Base-by-base conservation (phyloP, 2,888 invertebrate species). In the Caenorhabditis zanzibari region DNA sequence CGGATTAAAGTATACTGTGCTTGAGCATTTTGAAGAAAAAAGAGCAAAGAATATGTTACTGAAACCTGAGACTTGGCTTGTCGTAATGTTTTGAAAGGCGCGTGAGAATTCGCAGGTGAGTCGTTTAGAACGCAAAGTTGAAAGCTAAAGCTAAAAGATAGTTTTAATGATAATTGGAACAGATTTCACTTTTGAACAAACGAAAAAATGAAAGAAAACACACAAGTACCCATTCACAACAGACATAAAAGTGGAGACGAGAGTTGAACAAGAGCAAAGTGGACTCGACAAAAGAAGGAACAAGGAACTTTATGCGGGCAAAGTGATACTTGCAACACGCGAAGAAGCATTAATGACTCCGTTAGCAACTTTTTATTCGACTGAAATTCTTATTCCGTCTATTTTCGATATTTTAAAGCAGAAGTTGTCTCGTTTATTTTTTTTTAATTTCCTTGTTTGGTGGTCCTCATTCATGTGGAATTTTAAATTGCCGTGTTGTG, bases 71-170 rank as follows among this genome's bases (percentile, higher is more conserved):
- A 38, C 69, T 10, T 0, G n/a, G 63, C 9, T 24, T 69, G 69
- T 63, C 69, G 77, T 77, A 77, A 77, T 77, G 61, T 77, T 77
- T 69, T 61, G 77, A 69, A 61, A 56, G 63, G 69, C 63, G 69
- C 77, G 77, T 77, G 77, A 77, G 77, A 77, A 77, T 32, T 54
- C 41, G 59, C 77, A 77, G 77, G 77, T 77, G 77, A 69, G 77
- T 35, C 35, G 38, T 54, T 44, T 64, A 64, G 32, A 61, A 56
- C 66, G 32, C 66, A 66, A 66, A 66, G 49, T 68, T 38, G 32
- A 49, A 58, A 58, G 32, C 54, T 59, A 41, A 61, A 47, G 52
- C 44, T 47, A 47, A 16, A 22, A 63, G 59, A 66, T 41, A 28
- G 49, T n/a, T 24, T 35, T 68, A 76, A 76, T 76, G 76, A 76